Evolutionary conservation across 2,888 invertebrate genomes (phyloP).

Genomic region (Hemithea aestivaria): DNA sequence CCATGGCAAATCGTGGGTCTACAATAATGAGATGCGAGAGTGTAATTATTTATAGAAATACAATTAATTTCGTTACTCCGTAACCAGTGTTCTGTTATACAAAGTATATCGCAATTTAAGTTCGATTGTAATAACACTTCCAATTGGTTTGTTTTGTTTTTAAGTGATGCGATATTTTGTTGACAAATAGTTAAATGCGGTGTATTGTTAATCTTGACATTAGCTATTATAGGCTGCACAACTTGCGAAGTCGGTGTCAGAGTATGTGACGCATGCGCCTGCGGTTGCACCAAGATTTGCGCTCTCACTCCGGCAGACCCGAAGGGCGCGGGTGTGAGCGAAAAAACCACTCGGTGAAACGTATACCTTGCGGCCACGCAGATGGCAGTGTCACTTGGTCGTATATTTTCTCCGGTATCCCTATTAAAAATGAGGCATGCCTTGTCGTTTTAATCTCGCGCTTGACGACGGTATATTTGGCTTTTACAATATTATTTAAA

Average conservation of each 20-base stretch:
- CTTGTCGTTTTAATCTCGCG: constrained; percentile 2
- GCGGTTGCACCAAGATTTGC: background rate
- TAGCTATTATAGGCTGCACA: no score
- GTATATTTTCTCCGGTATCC: constrained; percentile 5
- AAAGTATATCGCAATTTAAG: constrained; percentile 4
- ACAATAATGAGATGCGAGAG: constrained; percentile 1
- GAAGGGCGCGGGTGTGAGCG: background rate
- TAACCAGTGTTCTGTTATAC: constrained; percentile 4
- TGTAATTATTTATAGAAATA: constrained; percentile 1
- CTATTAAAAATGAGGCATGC: constrained; percentile 8
- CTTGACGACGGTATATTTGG: constrained; percentile 1
- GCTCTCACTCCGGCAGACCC: background rate
- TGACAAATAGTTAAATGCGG: background rate
- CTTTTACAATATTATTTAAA: constrained; percentile 1
- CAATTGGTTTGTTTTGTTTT: constrained; percentile 5
- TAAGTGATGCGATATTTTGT: constrained; percentile 3
- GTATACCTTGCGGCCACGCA: constrained; percentile 6
- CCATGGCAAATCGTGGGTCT: constrained; percentile 1
- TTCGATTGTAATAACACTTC: constrained; percentile 1
- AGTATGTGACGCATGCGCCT: no score
- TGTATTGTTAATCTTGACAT: no score
- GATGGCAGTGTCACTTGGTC: background rate
- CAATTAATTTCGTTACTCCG: background rate
- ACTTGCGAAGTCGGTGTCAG: no score
- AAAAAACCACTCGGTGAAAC: constrained; percentile 8